Percentiles rank a stretch among this genome's conserved stretches.
These are phyloP conservation scores for Agapornis roseicollis DNA, from an alignment of 2,113 vertebrate species.

Conservation along the genomic window DNA sequence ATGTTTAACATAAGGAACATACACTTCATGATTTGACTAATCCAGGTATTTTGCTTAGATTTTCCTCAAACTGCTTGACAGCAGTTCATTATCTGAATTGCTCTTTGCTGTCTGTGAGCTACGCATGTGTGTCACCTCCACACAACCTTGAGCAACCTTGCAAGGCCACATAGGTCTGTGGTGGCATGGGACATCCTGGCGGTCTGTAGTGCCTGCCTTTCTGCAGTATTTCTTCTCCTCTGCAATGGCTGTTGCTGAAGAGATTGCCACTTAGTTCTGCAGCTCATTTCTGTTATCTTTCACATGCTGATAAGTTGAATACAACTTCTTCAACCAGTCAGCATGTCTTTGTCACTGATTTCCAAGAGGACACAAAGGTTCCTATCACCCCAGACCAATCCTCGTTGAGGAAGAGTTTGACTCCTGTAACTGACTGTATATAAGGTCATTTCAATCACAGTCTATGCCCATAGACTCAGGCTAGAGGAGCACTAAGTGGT, in stretches of 20 bases:
- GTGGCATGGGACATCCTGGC: background rate
- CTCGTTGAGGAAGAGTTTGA: background rate
- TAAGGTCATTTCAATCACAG: conserved; percentile 38
- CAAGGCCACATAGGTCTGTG: accelerated
- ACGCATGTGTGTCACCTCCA: background rate
- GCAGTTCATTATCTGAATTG: accelerated
- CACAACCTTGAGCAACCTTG: background rate
- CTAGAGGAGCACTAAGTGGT: background rate
- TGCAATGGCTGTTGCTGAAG: background rate
- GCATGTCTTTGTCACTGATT: background rate
- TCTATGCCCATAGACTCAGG: background rate
- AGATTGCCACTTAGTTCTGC: background rate
- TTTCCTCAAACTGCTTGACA: background rate
- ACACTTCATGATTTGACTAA: accelerated
- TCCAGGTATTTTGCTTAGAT: accelerated
- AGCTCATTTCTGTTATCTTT: conserved; percentile 30
- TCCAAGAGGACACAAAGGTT: background rate
- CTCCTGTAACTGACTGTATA: background rate
- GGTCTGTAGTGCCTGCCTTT: accelerated
- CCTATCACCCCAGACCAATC: background rate
- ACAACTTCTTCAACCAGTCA: background rate
- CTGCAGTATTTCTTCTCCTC: background rate
- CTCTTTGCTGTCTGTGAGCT: background rate
- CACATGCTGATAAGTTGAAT: conserved; percentile 28
- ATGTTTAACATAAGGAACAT: accelerated